These are phyloP conservation scores for Heliothis subflexa DNA, from an alignment of 1,140 invertebrate species.

Conservation along the genomic window DNA sequence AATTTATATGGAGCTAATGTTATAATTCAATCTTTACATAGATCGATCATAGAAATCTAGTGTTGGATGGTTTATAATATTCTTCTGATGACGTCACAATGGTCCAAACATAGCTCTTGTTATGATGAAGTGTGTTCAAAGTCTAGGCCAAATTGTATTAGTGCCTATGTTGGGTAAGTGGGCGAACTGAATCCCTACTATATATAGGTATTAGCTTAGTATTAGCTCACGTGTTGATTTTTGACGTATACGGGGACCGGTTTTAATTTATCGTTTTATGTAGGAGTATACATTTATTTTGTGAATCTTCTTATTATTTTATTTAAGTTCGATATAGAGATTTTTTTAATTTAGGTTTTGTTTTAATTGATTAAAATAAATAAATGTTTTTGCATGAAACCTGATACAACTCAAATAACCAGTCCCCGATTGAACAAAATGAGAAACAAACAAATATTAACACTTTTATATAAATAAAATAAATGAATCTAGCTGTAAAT, in stretches of 20 bases:
- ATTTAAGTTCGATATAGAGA: background rate
- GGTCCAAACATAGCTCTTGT: background rate
- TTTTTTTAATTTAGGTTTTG: background rate
- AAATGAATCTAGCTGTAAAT: constrained; percentile 52
- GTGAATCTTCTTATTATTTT: background rate
- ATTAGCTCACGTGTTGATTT: constrained; percentile 5
- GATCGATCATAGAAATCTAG: too few species aligned
- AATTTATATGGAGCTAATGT: too few species aligned
- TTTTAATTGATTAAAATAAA: background rate
- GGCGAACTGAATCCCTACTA: constrained; percentile 38
- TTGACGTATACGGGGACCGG: constrained; percentile 1
- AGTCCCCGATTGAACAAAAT: background rate
- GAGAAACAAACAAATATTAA: constrained; percentile 33
- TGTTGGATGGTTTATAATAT: background rate
- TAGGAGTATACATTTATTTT: background rate
- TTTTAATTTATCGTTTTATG: background rate
- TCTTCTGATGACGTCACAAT: background rate
- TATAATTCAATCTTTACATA: too few species aligned
- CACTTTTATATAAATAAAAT: constrained; percentile 47
- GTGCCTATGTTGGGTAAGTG: constrained; percentile 37
- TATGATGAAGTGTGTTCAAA: constrained; percentile 6
- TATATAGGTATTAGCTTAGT: constrained; percentile 37
- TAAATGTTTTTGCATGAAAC: background rate
- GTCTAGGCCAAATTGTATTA: constrained; percentile 44
- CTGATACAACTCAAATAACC: background rate